A percentile compares a stretch with the other conserved stretches of the same genome.
phyloP scores from a whole-genome alignment of 2,888 invertebrate genomes.

The Drosophila paracracens region DNA sequence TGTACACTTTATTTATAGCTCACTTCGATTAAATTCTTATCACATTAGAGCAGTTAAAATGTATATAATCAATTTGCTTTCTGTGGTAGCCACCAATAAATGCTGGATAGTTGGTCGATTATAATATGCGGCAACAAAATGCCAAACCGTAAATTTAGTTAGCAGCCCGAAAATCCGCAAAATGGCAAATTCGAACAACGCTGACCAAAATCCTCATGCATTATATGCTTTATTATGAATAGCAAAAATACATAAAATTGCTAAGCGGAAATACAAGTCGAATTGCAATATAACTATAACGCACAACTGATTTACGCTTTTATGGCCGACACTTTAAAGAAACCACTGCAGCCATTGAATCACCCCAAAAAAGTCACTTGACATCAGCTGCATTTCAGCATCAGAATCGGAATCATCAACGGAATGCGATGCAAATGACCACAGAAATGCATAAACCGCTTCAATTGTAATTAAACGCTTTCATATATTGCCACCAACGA shows the following conservation, averaged over 20 bases:
- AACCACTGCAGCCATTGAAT: conserved; percentile 17
- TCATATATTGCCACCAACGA: conserved; percentile 44
- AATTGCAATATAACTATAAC: conserved; percentile 37
- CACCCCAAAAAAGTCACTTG: conserved; percentile 36
- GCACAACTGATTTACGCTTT: conserved; percentile 43
- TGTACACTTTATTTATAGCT: neutral
- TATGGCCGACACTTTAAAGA: conserved; percentile 52
- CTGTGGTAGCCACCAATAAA: conserved; percentile 22
- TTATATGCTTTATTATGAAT: conserved; percentile 47
- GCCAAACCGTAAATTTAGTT: conserved; percentile 5
- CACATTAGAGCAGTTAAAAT: conserved; percentile 4
- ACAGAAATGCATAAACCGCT: conserved; percentile 64
- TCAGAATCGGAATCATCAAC: conserved; percentile 9
- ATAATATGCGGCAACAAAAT: conserved; percentile 13
- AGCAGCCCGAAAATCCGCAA: conserved; percentile 16
- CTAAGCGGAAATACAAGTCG: conserved; percentile 28
- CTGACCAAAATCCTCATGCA: conserved; percentile 11
- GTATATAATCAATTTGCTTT: conserved; percentile 32
- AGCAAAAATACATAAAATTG: conserved; percentile 25
- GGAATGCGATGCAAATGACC: conserved; percentile 61
- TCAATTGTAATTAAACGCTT: conserved; percentile 77
- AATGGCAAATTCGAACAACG: conserved; percentile 7
- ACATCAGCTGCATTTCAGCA: conserved; percentile 23
- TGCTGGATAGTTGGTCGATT: neutral
- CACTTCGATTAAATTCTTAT: conserved; percentile 3